Percentiles rank a stretch among this genome's conserved stretches.
These are phyloP conservation scores for Diplodus sargus DNA, from an alignment of 2,797 vertebrate species.

Conservation along the genomic window DNA sequence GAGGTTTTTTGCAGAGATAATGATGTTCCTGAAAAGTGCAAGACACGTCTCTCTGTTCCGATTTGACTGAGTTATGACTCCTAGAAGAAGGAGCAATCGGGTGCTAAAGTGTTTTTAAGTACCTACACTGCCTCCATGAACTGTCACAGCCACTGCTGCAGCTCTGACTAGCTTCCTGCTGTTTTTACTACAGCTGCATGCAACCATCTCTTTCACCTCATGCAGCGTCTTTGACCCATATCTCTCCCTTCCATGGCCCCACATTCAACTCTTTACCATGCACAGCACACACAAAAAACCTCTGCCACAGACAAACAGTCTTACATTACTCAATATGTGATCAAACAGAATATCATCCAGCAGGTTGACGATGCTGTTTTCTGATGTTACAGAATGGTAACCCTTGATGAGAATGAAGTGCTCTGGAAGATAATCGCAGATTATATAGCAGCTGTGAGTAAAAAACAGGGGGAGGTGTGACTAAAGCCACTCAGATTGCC, in stretches of 20 bases:
- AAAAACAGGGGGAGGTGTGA: slow-evolving; percentile 32
- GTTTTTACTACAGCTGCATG: background rate
- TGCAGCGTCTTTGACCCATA: background rate
- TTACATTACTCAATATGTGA: background rate
- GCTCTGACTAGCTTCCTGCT: background rate
- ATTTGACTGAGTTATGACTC: background rate
- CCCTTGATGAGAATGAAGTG: slow-evolving; percentile 21
- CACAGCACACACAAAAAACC: background rate
- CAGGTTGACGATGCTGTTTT: background rate
- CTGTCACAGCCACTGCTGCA: background rate
- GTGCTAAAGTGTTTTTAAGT: background rate
- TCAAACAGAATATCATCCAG: background rate
- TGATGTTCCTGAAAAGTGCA: background rate
- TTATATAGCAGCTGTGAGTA: slow-evolving; percentile 32
- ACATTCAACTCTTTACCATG: background rate
- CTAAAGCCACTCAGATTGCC: slow-evolving; percentile 17
- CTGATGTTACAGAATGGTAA: background rate
- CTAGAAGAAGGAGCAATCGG: background rate
- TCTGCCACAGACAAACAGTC: background rate
- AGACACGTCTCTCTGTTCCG: background rate
- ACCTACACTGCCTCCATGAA: background rate
- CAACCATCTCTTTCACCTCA: background rate
- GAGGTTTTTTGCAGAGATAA: background rate
- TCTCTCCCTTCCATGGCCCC: background rate
- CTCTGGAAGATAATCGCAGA: slow-evolving; percentile 26